phyloP scores from a whole-genome alignment of 2,888 invertebrate genomes.

The Deroplatys truncata region DNA sequence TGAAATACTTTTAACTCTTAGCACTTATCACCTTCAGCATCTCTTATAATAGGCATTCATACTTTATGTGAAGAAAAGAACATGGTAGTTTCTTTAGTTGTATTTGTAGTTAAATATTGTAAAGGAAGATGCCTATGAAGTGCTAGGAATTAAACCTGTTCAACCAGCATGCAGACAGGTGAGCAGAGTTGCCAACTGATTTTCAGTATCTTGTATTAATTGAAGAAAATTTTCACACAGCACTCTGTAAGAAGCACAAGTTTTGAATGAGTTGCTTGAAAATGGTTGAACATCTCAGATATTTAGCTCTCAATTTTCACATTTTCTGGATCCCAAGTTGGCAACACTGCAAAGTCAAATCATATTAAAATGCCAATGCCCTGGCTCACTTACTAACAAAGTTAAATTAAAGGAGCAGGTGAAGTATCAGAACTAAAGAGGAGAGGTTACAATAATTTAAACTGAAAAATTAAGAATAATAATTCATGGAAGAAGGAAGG shows the following conservation, averaged over 20 bases:
- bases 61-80: not conserved
- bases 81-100: not conserved
- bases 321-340: slow-evolving; percentile 17
- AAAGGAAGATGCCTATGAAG: not conserved
- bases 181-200: slow-evolving; percentile 24
- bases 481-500: not conserved
- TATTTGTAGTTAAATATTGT: not conserved
- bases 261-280: not conserved
- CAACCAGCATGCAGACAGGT: slow-evolving; percentile 8
- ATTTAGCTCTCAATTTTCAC: not conserved
- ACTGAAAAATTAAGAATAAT: slow-evolving; percentile 15
- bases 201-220: not conserved
- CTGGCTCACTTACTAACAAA: slow-evolving; percentile 59
- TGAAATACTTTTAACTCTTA: not conserved
- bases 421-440: not conserved
- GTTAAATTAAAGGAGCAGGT: slow-evolving; percentile 17
- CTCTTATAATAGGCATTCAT: not conserved
- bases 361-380: slow-evolving; percentile 70
- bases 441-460: not conserved
- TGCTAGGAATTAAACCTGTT: slow-evolving; percentile 16
- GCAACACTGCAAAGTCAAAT: slow-evolving; percentile 22
- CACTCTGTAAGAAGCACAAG: not conserved
- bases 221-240: not conserved
- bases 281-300: not conserved
- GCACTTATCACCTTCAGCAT: not conserved